Base-by-base conservation (phyloP, 2,113 vertebrate species). In the Xiphias gladius region DNA sequence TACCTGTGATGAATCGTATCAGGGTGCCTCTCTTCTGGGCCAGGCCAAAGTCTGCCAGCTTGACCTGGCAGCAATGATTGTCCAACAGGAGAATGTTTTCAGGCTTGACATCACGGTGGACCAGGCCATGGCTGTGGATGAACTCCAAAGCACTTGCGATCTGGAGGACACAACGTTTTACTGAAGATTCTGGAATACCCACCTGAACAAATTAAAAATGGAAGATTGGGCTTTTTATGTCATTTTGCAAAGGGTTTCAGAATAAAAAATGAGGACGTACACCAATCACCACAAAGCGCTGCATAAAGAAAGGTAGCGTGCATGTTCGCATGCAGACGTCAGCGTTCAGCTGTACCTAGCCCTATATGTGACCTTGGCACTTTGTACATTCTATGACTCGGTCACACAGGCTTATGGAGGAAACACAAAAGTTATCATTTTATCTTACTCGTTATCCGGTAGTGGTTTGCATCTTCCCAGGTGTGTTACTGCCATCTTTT, bases 31-130 rank as follows among this genome's bases (percentile, higher is more conserved):
- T 95, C 54, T 97, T 97, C 87, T 98, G 95, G 0, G 97, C 97
- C 35, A 99, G 96, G 22, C 98, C 98, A 0, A 99, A 99, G 92
- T 99, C 98, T 0, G 97, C 95, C 74, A 99, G 95, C 79, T 99
- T 99, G 84, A 99, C 91, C 2, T 88, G 93, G 7, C 80, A 88
- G 87, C 97, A 99, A 78, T 92, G 94, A 0, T 86, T 94, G 75
- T 99, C 98, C 0, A 97, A 94, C 20, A 99, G 96, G 20, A 99
- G 95, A 58, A 99, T 96, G 0, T 99, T 99, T 91, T 99, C 98
- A 0, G 98, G 97, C 84, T 99, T 99, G 59, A 99, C 91, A 17
- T 99, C 98, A 0, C 98, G 95, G 87, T 99, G 98, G 62, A 99
- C 98, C 19, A 99, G 93, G 30, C 96, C 97, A 0, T 83, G 95